phyloP scores from a whole-genome alignment of 2,797 vertebrate species.

The Pseudochirops corinnae region DNA sequence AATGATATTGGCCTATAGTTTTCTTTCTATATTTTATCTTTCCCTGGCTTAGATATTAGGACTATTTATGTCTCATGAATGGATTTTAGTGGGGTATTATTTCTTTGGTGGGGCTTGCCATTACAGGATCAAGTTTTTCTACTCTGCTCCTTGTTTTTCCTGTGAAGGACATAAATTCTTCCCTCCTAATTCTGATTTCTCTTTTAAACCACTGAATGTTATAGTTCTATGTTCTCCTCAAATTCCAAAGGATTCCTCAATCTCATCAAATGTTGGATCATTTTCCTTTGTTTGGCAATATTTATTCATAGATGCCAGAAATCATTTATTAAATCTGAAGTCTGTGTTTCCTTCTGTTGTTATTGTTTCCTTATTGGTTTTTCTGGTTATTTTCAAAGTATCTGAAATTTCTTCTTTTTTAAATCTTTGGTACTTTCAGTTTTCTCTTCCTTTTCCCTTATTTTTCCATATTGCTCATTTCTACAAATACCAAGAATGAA shows the following conservation, averaged over 20 bases:
- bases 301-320: neutral
- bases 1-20: neutral
- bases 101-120: too few relatives aligned
- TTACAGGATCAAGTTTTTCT: neutral
- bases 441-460: neutral
- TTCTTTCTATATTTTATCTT: neutral
- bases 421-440: neutral
- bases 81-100: neutral
- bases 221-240: neutral
- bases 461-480: neutral
- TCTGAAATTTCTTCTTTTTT: too few relatives aligned
- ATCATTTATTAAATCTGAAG: neutral
- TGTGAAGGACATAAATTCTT: neutral
- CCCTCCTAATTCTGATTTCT: neutral
- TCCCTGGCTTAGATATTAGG: neutral
- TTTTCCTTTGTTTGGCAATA: neutral
- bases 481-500: too few relatives aligned
- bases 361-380: neutral
- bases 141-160: neutral
- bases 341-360: neutral
- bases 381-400: neutral
- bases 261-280: neutral
- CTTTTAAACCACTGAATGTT: neutral
- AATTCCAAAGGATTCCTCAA: neutral
- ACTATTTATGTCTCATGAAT: neutral